Conservation (phyloP, 35 echinoderm and acorn worm genomes). For the Anneissia japonica region DNA sequence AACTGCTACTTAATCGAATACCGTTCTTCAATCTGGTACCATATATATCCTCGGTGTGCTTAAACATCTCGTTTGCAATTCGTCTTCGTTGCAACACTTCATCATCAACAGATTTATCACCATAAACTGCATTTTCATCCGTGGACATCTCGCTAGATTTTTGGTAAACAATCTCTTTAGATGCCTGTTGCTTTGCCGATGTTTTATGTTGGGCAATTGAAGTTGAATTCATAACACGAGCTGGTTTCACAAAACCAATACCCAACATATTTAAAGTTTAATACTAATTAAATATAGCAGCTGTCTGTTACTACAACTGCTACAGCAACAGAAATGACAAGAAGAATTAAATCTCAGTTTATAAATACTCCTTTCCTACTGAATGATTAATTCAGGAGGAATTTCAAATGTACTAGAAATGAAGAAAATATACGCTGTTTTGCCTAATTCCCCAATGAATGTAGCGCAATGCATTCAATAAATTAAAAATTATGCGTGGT, state of each 20-base stretch:
- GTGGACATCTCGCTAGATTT: background rate
- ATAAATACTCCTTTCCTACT: background rate
- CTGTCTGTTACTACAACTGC: background rate
- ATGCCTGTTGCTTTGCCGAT: background rate
- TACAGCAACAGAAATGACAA: background rate
- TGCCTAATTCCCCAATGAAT: background rate
- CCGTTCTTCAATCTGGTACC: background rate
- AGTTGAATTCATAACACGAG: background rate
- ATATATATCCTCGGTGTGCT: slow-evolving; percentile 1
- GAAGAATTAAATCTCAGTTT: background rate
- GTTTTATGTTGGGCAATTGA: background rate
- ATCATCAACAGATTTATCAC: background rate
- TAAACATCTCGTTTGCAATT: background rate
- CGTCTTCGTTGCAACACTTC: background rate
- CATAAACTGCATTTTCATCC: background rate
- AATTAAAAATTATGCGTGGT: background rate
- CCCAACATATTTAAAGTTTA: background rate
- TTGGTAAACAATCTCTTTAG: background rate
- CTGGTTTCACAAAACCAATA: background rate
- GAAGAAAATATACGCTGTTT: background rate
- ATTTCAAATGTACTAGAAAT: background rate
- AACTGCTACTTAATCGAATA: background rate
- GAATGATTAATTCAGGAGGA: background rate
- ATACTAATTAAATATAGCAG: background rate
- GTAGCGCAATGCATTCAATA: background rate